Base-by-base conservation (phyloP, 2,797 vertebrate genomes). In the Melanotaenia nigrans region DNA sequence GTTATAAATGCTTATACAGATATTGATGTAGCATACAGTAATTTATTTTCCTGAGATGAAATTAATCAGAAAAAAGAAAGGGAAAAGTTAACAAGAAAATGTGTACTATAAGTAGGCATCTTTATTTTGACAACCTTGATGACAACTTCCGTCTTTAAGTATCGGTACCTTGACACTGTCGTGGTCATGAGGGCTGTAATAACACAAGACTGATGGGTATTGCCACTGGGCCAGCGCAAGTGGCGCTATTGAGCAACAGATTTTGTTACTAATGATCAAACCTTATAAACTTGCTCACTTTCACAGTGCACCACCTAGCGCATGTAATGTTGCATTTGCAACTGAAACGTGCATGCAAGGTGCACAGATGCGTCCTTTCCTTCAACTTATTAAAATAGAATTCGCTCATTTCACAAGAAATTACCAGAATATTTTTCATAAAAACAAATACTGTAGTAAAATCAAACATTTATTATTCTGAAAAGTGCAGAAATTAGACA, bases 111-210 rank as follows among this genome's bases (percentile, higher is more conserved):
- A 1, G 0, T 1, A 0, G 0, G 0, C 0, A 18, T 71, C 82
- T 49, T 89, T 88, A 87, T 88, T 91, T 79, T 85, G 86, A 85
- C 1, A 85, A 69, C 40, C 22, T 0, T 0, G 0, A 1, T 0
- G 4, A 1, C 1, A 4, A 12, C 1, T 57, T 40, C 8, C 12
- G 9, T 4, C 7, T 18, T 1, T 3, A 0, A 60, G 22, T 24
- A 0, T 6, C 1, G 45, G n/a, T 1, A 1, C 0, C 63, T 70
- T 90, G 71, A 89, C 64, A 64, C 13, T 73, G 87, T 90, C 89
- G 89, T 90, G 93, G 94, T 96, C 96, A 97, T 96, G 96, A 97
- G 96, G 91, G 89, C 87, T 93, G 93, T 92, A 92, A 94, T 92
- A 94, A 93, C 92, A 93, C 91, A 88, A 86, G 87, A 91, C 85